Percentiles rank a stretch among this genome's conserved stretches.
phyloP scores from a whole-genome alignment of 1,140 invertebrate species.

The Meloidogyne exigua region DNA sequence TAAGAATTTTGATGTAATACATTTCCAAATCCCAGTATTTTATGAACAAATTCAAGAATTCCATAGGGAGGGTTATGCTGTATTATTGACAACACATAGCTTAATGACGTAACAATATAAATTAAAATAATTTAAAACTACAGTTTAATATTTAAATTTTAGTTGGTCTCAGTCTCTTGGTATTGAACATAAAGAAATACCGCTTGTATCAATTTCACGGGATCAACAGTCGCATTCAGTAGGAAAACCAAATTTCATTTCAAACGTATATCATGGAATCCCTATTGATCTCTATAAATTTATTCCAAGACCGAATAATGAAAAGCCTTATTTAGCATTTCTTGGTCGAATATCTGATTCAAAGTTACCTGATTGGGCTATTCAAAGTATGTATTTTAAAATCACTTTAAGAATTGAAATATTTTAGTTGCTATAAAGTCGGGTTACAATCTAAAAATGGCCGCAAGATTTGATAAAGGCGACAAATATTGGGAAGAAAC shows the following conservation, averaged over 20 bases:
- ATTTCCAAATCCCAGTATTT: neutral
- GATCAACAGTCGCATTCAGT: slow-evolving; percentile 17
- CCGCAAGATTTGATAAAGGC: slow-evolving; percentile 12
- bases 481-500: slow-evolving; percentile 9
- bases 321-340: slow-evolving; percentile 33
- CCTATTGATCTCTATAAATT: slow-evolving; percentile 7
- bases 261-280: slow-evolving; percentile 26
- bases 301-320: slow-evolving; percentile 2
- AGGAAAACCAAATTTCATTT: slow-evolving; percentile 12
- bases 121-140: no score
- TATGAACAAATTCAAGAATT: no score
- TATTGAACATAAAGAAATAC: neutral
- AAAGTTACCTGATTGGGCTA: slow-evolving; percentile 23
- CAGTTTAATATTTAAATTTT: no score
- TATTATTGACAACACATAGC: neutral
- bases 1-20: slow-evolving; percentile 17
- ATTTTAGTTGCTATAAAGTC: slow-evolving; percentile 6
- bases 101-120: no score
- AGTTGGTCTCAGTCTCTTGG: no score
- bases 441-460: slow-evolving; percentile 22
- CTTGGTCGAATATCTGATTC: slow-evolving; percentile 1
- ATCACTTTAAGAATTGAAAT: no score
- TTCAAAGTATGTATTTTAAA: neutral
- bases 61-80: no score
- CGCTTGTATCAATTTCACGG: slow-evolving; percentile 23